A percentile compares a stretch with the other conserved stretches of the same genome.
phyloP scores from a whole-genome alignment of 2,797 vertebrate genomes.

The Phylloscopus collybita region DNA sequence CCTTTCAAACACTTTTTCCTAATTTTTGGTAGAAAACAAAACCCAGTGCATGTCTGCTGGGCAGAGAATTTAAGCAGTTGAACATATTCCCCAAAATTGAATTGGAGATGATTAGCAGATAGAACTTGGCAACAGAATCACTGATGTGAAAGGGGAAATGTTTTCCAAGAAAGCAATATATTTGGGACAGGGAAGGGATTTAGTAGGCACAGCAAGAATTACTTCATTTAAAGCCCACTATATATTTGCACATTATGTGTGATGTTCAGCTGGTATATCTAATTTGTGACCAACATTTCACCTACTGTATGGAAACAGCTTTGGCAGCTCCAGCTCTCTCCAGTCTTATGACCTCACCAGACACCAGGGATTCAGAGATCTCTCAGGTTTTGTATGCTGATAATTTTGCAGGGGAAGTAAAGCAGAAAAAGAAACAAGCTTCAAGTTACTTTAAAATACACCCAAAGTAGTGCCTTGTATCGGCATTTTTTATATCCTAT shows the following conservation, averaged over 20 bases:
- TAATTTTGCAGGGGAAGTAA: neutral
- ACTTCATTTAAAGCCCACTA: neutral
- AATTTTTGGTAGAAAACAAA: neutral
- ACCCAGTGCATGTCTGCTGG: neutral
- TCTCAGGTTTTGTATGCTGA: neutral
- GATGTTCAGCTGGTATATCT: neutral
- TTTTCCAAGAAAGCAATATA: neutral
- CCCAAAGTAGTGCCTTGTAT: neutral
- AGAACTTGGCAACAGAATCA: neutral
- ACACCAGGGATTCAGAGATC: neutral
- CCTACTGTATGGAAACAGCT: neutral
- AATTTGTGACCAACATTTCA: neutral
- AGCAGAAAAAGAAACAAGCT: neutral
- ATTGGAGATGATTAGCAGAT: neutral
- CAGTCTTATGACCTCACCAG: neutral
- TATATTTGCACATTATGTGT: neutral
- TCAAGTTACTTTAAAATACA: neutral
- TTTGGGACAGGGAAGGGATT: neutral
- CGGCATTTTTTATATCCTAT: neutral
- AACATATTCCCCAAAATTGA: neutral
- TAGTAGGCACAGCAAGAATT: neutral
- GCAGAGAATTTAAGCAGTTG: neutral
- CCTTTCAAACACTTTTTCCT: neutral
- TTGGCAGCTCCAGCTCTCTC: neutral
- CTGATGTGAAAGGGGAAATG: neutral